Evolutionary conservation across 2,113 vertebrate species (phyloP), one percentile per base, ranked within the genome.

Genomic region (Chlorodrepanis virens): DNA sequence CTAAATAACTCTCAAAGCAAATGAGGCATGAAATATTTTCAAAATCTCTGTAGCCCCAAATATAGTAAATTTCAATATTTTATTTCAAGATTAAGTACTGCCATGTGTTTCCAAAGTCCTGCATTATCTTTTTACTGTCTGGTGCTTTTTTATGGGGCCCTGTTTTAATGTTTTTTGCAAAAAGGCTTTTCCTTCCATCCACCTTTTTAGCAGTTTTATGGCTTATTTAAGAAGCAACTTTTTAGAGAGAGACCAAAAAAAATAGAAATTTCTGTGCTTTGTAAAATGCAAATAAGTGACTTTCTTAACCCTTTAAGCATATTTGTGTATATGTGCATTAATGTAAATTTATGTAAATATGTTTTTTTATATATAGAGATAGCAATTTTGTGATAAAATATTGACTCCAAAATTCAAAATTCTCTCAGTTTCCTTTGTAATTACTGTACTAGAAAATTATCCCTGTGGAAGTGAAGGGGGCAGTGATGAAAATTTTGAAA

Each of bases 1-100:
- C 18, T 53, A 47, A 96, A 79, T 93, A 90, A 86, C 57, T 90
- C 86, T 60, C 47, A 39, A 49, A 82, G 53, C 4, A 91, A 95
- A 90, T 90, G 65, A 94, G 50, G 25, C 42, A 83, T 76, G 19
- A 78, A 90, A 79, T 86, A 91, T 88, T 96, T 90, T 96, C 28
- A 88, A 81, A 96, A 81, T 37, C 13, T 94, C 44, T 45, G 31
- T 89, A 89, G 37, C 3, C 14, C 23, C 28, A 64, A 94, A 68
- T 74, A 71, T 11, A 39, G 60, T 39, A 19, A 90, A 74, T 77
- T 67, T 64, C 4, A 47, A 8, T 63, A 69, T 59, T 95, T 91
- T 79, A 69, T 90, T 89, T 83, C 37, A 79, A 89, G 15, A 49
- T 90, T 89, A 87, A 56, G 39, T 75, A 78, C 40, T 79, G 33